Conservation (phyloP, 92 coral and sea anemone genomes). For the Epizoanthus illoricatus region DNA sequence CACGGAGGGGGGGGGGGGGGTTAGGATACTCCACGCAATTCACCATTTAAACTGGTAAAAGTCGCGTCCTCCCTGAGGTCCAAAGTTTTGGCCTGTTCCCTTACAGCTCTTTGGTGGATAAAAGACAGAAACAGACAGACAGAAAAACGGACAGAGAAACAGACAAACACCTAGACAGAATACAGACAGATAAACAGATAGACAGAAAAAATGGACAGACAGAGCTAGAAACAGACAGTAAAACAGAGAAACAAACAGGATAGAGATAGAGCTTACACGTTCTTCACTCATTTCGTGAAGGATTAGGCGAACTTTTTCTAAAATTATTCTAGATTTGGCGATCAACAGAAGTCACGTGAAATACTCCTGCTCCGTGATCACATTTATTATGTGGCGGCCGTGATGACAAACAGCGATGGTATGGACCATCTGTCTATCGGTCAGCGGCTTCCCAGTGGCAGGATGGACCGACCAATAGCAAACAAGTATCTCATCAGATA, state of each 20-base stretch:
- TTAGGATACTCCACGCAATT: no score
- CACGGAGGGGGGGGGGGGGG: no score
- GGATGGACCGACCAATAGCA: conserved; percentile 56
- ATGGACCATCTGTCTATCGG: conserved; percentile 61
- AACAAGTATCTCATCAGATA: conserved; percentile 52
- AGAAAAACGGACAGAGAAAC: no score
- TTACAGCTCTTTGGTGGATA: no score
- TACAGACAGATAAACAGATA: no score
- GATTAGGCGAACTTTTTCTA: background rate
- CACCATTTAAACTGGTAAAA: no score
- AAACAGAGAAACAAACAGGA: background rate
- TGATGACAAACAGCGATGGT: conserved; percentile 53
- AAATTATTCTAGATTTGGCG: conserved; percentile 31
- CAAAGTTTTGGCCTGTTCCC: no score
- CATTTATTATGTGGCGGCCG: conserved; percentile 51
- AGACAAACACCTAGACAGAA: no score
- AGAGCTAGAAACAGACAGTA: no score
- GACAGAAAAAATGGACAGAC: no score
- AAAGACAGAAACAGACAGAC: no score
- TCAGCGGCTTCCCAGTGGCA: conserved; percentile 55
- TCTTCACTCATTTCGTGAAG: background rate
- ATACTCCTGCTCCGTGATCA: conserved; percentile 41
- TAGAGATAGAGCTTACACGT: background rate
- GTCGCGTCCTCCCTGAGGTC: no score
- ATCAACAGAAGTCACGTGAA: conserved; percentile 39